Conservation (phyloP, 2,888 invertebrate species). For the Calliopum simillimum region DNA sequence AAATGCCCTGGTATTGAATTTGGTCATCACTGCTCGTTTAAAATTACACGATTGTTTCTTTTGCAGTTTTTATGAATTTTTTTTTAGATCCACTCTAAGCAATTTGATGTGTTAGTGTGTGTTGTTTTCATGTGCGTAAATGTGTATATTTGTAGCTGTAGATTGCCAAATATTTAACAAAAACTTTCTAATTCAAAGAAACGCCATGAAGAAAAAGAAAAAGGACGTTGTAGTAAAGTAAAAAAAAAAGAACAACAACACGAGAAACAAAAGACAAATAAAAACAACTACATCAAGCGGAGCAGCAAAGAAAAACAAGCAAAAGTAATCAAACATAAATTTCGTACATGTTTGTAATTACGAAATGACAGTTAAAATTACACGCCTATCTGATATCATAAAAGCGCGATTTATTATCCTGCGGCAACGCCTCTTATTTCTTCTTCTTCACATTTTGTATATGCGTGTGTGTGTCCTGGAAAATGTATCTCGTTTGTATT, state of each 20-base stretch:
- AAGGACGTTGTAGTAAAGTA: neutral
- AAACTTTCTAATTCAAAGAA: too few species aligned
- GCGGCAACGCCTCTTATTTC: slow-evolving; percentile 7
- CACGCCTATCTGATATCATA: slow-evolving; percentile 29
- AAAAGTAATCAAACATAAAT: slow-evolving; percentile 31
- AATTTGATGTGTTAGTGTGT: neutral
- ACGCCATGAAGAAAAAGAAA: too few species aligned
- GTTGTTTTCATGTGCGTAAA: neutral
- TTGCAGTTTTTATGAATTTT: too few species aligned
- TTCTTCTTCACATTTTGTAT: neutral
- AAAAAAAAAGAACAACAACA: neutral
- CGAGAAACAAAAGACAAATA: slow-evolving; percentile 2
- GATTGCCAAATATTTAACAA: too few species aligned
- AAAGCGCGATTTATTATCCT: slow-evolving; percentile 32
- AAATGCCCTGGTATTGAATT: too few species aligned
- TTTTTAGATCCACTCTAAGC: neutral
- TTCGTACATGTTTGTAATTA: slow-evolving; percentile 43
- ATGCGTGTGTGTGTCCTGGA: neutral
- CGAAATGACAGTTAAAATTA: slow-evolving; percentile 42
- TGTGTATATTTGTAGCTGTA: too few species aligned
- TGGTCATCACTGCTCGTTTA: too few species aligned
- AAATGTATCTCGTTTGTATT: too few species aligned
- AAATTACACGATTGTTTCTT: too few species aligned
- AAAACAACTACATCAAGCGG: slow-evolving; percentile 1
- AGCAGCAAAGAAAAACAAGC: neutral